Base-by-base conservation (phyloP, 2,797 vertebrate genomes). In the Falco peregrinus region DNA sequence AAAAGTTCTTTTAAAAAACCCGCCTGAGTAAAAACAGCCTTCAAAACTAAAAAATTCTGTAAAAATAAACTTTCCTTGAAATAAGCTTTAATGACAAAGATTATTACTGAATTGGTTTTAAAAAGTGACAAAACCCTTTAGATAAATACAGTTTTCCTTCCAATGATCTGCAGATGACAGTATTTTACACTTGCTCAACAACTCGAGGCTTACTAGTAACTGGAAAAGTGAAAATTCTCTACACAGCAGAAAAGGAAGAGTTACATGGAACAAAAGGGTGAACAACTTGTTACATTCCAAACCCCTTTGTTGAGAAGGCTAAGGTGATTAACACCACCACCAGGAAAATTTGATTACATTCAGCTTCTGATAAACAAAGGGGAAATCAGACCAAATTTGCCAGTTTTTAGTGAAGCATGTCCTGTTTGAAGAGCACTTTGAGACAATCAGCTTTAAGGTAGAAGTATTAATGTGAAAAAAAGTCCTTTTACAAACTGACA, bases 401-500 rank as follows among this genome's bases (percentile, higher is more conserved):
- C 45, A 63, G 45, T 43, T 71, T 88, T 90, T 43, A 86, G 26
- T 31, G 47, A 89, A 79, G 61, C 3, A 0, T 33, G 22, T 80
- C 68, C 39, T 82, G 75, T 79, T 63, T 76, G 84, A 96, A 96
- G 84, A 93, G 89, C 87, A 91, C 89, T 95, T 95, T 39, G 93
- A 93, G 90, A 93, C 53, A 65, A 64, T 63, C 68, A 75, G 31
- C 22, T 63, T 78, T 50, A 78, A 63, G 37, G 37, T 45, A 25
- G n/a, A 69, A 84, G 26, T 43, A 53, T 37, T 79, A 84, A 60
- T 16, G 57, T 8, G 18, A 88, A 22, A 84, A 67, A 13, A 88
- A 90, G 65, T 78, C 48, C 28, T 90, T 87, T 57, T 33, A 68
- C 31, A 24, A 25, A 64, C 13, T 73, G 53, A 22, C 70, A 61